Percentiles rank a stretch among this genome's conserved stretches.
Evolutionary conservation across 2,888 invertebrate species (phyloP).

Genomic region (Agrotis exclamationis): DNA sequence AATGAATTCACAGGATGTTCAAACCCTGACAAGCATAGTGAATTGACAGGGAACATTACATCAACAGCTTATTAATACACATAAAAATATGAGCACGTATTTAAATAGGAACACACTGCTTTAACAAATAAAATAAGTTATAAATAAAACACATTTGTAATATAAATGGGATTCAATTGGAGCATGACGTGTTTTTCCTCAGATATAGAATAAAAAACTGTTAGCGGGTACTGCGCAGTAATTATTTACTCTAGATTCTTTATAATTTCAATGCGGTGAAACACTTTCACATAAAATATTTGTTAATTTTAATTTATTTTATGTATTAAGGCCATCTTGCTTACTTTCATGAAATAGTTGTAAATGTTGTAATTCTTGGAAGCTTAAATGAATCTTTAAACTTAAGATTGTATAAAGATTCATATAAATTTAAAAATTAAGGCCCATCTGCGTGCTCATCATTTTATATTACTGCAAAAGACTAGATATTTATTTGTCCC

Average conservation of each 20-base stretch:
- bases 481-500: no score
- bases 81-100: not conserved
- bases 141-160: constrained; percentile 30
- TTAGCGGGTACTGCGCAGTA: constrained; percentile 21
- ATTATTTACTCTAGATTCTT: constrained; percentile 30
- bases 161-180: constrained; percentile 40
- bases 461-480: no score
- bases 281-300: constrained; percentile 24
- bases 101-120: constrained; percentile 8
- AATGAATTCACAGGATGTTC: constrained; percentile 2
- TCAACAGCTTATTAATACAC: constrained; percentile 6
- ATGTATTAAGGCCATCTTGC: not conserved
- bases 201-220: constrained; percentile 28
- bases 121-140: constrained; percentile 26
- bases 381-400: no score
- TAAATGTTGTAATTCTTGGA: not conserved
- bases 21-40: not conserved
- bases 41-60: not conserved
- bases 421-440: no score
- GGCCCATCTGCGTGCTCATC: no score
- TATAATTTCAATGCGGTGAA: not conserved
- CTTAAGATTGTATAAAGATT: no score
- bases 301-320: constrained; percentile 2
- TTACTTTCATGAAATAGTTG: not conserved
- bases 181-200: constrained; percentile 30